phyloP scores from a whole-genome alignment of 2,888 invertebrate genomes.

The Dioctria linearis region DNA sequence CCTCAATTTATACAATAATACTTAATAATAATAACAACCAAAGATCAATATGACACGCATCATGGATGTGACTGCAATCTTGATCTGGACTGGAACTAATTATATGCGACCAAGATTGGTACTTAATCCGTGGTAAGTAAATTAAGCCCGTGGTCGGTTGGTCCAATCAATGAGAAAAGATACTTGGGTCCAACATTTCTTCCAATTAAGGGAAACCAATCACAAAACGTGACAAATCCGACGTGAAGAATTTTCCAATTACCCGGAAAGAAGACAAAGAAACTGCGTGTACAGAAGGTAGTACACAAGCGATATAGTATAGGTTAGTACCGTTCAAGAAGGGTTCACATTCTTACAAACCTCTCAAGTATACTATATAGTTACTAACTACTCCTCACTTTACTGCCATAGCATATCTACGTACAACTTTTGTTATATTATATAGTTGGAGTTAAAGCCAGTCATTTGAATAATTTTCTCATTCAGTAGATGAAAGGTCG shows the following conservation, averaged over 20 bases:
- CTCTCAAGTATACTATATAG: constrained; percentile 2
- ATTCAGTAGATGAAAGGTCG: constrained; percentile 23
- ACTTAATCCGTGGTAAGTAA: background rate
- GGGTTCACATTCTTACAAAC: background rate
- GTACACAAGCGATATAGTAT: background rate
- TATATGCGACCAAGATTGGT: background rate
- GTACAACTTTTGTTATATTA: background rate
- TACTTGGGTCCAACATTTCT: background rate
- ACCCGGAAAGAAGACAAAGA: background rate
- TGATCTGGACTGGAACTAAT: constrained; percentile 6
- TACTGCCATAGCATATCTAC: no score
- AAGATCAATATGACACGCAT: background rate
- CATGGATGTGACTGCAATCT: background rate
- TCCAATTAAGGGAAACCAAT: constrained; percentile 1
- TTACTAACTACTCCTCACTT: background rate
- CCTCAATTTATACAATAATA: no score
- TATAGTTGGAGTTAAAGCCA: background rate
- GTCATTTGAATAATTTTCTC: constrained; percentile 40
- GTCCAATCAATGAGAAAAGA: background rate
- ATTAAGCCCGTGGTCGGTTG: background rate
- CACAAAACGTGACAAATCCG: constrained; percentile 20
- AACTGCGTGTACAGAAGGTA: background rate
- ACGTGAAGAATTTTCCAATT: constrained; percentile 15
- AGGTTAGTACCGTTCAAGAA: background rate
- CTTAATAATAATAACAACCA: background rate